phyloP scores from a whole-genome alignment of 1,140 invertebrate genomes.

The Zaprionus tsacasi region DNA sequence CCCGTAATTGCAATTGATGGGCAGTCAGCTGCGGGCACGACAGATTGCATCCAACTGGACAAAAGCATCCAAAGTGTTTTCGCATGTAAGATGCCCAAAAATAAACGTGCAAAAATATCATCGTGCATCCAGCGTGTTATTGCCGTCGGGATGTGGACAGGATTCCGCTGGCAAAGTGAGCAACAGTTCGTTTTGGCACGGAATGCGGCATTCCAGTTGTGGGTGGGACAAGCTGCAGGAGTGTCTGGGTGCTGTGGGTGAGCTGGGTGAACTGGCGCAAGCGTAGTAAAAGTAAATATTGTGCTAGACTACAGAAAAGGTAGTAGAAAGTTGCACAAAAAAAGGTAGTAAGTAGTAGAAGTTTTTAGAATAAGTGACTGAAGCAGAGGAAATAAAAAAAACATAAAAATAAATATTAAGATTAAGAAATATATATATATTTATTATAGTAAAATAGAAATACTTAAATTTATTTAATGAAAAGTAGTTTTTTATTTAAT shows the following conservation, averaged over 20 bases:
- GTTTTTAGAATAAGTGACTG: too few relatives aligned
- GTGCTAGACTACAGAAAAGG: neutral
- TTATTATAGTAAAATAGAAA: too few relatives aligned
- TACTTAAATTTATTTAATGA: too few relatives aligned
- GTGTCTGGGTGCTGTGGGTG: conserved; percentile 28
- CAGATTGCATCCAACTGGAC: conserved; percentile 2
- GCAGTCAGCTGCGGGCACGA: conserved; percentile 5
- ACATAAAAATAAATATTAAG: too few relatives aligned
- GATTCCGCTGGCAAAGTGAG: conserved; percentile 38
- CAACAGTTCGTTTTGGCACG: conserved; percentile 70
- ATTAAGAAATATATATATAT: too few relatives aligned
- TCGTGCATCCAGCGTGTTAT: conserved; percentile 57
- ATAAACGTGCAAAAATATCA: conserved; percentile 48
- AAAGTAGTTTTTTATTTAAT: too few relatives aligned
- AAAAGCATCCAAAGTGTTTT: conserved; percentile 55
- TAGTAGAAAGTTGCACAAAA: conserved; percentile 16
- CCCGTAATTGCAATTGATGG: conserved; percentile 54
- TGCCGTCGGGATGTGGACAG: conserved; percentile 4
- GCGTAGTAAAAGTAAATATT: conserved; percentile 28
- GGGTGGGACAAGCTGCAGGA: conserved; percentile 1
- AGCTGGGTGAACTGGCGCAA: conserved; percentile 22
- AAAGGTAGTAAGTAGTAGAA: neutral
- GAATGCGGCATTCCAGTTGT: conserved; percentile 4
- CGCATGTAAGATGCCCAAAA: conserved; percentile 53
- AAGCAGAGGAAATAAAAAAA: too few relatives aligned